Base-by-base conservation (phyloP, 2,797 vertebrate species). In the Glossophaga mutica region DNA sequence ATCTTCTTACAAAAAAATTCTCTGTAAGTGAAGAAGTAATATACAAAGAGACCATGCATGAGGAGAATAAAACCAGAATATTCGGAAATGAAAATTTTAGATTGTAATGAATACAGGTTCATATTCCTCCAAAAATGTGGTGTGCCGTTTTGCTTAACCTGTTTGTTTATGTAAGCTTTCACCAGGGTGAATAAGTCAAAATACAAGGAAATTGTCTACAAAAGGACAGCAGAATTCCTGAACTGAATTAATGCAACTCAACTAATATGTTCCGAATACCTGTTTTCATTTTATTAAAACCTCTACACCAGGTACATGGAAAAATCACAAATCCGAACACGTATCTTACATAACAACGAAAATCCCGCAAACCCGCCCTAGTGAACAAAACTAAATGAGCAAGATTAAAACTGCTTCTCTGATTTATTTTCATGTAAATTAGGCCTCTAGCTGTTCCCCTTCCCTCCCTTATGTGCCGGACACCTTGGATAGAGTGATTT, bases 171-270 rank as follows among this genome's bases (percentile, higher is more conserved):
- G 22, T 94, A 78, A 82, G 21, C 37, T 91, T 70, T 86, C 85
- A 68, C 4, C n/a, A 74, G 12, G 24, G 46, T 42, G 7, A 92
- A 50, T 55, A 70, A 68, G 29, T 77, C 76, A 83, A 68, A 92
- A 94, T 4, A 29, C 2, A 24, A 79, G 91, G 14, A 73, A 37
- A 55, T 11, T 55, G 14, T 73, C 79, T 73, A 48, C 22, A 65
- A 86, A 85, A 46, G 59, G 50, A 67, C 42, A 86, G 8, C 32
- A 79, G 34, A 67, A 81, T 70, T 90, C 42, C 91, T 68, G 12
- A 82, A 73, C 29, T n/a, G 79, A 90, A 84, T 70, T n/a, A 90
- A 82, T 88, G 92, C 67, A 92, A 81, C n/a, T 55, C 59, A 88
- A 32, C 39, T 81, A 79, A n/a, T 73, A 52, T 2, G 84, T 42